A percentile compares a stretch with the other conserved stretches of the same genome.
phyloP scores from a whole-genome alignment of 1,140 invertebrate genomes.

The Acyrthosiphon pisum region DNA sequence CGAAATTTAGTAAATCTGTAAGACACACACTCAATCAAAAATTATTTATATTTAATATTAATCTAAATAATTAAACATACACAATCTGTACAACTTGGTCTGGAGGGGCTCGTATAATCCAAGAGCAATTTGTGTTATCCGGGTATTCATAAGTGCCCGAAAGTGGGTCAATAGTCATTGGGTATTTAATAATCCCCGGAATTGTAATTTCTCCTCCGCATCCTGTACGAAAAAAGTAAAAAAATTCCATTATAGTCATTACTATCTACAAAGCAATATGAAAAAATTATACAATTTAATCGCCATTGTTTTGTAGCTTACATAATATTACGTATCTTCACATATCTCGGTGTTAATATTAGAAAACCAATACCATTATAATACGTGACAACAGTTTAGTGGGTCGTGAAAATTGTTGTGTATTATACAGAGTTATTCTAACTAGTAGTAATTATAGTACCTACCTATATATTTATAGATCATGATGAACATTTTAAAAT shows the following conservation, averaged over 20 bases:
- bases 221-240: conserved; percentile 63
- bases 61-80: conserved; percentile 57
- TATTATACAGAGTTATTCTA: too few relatives aligned
- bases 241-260: not conserved
- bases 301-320: too few relatives aligned
- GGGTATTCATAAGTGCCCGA: conserved; percentile 62
- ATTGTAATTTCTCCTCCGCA: conserved; percentile 70
- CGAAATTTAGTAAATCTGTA: conserved; percentile 40
- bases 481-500: too few relatives aligned
- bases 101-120: conserved; percentile 76
- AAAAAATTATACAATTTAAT: too few relatives aligned
- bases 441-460: too few relatives aligned
- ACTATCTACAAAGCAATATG: too few relatives aligned
- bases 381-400: too few relatives aligned
- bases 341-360: too few relatives aligned
- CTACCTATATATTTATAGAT: too few relatives aligned
- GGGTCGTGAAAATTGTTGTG: too few relatives aligned
- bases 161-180: conserved; percentile 61
- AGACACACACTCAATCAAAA: not conserved
- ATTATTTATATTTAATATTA: not conserved
- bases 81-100: conserved; percentile 72
- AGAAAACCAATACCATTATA: too few relatives aligned
- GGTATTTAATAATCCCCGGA: conserved; percentile 63
- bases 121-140: conserved; percentile 74
- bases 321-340: too few relatives aligned